Base-by-base conservation (phyloP, 2,113 vertebrate species). In the Phaethon lepturus region DNA sequence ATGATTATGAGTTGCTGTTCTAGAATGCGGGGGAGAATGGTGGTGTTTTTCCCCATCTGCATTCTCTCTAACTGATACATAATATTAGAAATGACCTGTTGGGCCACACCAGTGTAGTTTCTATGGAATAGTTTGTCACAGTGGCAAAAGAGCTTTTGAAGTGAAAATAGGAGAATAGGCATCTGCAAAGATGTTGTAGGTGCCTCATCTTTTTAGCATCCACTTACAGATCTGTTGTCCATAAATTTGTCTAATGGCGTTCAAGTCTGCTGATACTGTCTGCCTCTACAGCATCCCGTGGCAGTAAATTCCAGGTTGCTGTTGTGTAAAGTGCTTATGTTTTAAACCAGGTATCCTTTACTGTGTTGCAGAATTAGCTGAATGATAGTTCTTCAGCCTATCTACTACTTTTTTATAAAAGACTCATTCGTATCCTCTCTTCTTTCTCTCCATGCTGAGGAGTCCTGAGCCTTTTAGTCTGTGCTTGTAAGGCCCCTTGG, bases 11-110 rank as follows among this genome's bases (percentile, higher is more conserved):
- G 59, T 73, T 0, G 0, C 44, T 78, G 8, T 53, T 95, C 6
- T 56, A 58, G 52, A 78, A 33, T 12, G 17, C 11, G 10, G 10
- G 12, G 13, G 17, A 42, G 49, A 74, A 52, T 9, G 23, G 12
- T 6, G 1, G 0, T 13, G 52, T 67, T 53, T 13, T 2, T 1
- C 7, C 6, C 11, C 13, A 7, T 59, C 8, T 53, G 26, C 14
- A 3, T 56, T 63, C 26, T 79, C 14, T 50, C 13, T 40, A 17
- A 38, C 22, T 73, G 38, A 50, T 49, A 33, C 20, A 22, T 35
- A 33, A 24, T 33, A 53, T 66, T 60, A 74, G 40, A 67, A 81
- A 58, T 58, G 29, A 11, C 29, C 15, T 71, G 9, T 47, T 67
- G 38, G 44, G 15, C 16, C 20, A 13, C 9, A 47, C 3, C 10